Percentiles rank a stretch among this genome's conserved stretches.
Conservation (phyloP, 2,113 vertebrate species). For the Orientallactaga bullata region DNA sequence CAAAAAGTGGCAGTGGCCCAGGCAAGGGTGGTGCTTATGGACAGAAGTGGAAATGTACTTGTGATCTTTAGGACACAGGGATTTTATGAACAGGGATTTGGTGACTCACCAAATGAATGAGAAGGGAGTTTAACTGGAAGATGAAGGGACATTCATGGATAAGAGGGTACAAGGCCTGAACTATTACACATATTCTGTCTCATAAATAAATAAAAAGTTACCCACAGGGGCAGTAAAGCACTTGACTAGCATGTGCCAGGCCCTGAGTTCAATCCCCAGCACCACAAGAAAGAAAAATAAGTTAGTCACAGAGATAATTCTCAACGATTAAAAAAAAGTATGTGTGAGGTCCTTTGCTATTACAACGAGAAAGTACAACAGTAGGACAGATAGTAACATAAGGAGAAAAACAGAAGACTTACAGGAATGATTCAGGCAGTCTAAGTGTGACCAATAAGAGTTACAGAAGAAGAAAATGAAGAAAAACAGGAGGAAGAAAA, state of each 20-base stretch:
- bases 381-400: background rate
- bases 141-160: background rate
- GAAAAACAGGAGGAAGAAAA: background rate
- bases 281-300: background rate
- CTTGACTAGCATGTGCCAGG: no score
- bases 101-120: background rate
- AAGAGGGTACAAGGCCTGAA: background rate
- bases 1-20: background rate
- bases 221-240: background rate
- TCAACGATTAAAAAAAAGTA: background rate
- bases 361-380: background rate
- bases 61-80: no score
- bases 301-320: background rate
- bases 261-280: no score
- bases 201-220: background rate
- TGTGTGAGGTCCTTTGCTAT: background rate
- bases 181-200: background rate
- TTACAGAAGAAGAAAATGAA: background rate
- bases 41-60: background rate
- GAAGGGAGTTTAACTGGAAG: background rate
- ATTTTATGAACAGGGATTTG: background rate
- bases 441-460: background rate
- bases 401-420: background rate
- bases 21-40: background rate
- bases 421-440: background rate